A percentile compares a stretch with the other conserved stretches of the same genome.
phyloP scores from a whole-genome alignment of 1,140 invertebrate genomes.

The Neodiprion lecontei region DNA sequence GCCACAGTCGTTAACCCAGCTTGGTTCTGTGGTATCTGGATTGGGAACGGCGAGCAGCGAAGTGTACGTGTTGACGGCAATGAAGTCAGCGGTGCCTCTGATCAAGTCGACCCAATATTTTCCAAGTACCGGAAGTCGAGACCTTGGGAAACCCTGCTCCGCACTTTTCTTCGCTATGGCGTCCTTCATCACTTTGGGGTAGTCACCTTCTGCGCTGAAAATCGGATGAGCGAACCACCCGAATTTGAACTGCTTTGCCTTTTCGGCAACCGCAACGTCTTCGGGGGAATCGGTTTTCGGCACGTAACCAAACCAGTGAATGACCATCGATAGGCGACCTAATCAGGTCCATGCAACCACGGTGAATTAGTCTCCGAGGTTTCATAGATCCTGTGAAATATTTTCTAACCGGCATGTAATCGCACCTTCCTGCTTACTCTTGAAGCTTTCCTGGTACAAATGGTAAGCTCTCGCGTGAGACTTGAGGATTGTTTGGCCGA shows the following conservation, averaged over 20 bases:
- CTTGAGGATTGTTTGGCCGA: conserved; percentile 50
- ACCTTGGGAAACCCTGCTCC: conserved; percentile 52
- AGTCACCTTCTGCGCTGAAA: conserved; percentile 61
- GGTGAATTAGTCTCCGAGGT: neutral
- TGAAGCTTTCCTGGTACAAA: conserved; percentile 54
- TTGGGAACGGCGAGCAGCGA: conserved; percentile 23
- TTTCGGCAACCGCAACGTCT: conserved; percentile 64
- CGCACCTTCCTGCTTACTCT: conserved; percentile 50
- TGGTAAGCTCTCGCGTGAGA: conserved; percentile 57
- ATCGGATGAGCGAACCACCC: conserved; percentile 64
- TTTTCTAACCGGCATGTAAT: conserved; percentile 10
- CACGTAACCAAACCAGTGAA: neutral
- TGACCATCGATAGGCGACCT: neutral
- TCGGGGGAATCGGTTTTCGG: conserved; percentile 48
- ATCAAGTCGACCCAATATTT: conserved; percentile 56
- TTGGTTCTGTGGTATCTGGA: neutral
- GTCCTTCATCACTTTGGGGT: conserved; percentile 61
- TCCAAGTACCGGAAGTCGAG: conserved; percentile 63
- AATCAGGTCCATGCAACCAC: neutral
- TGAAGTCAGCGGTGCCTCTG: conserved; percentile 53
- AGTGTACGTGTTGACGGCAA: conserved; percentile 57
- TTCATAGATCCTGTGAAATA: neutral
- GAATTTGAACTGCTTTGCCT: conserved; percentile 63
- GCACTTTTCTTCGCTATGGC: conserved; percentile 55
- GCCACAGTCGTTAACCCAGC: conserved; percentile 2